phyloP scores from a whole-genome alignment of 2,797 vertebrate species.

The Leptoclinus maculatus region DNA sequence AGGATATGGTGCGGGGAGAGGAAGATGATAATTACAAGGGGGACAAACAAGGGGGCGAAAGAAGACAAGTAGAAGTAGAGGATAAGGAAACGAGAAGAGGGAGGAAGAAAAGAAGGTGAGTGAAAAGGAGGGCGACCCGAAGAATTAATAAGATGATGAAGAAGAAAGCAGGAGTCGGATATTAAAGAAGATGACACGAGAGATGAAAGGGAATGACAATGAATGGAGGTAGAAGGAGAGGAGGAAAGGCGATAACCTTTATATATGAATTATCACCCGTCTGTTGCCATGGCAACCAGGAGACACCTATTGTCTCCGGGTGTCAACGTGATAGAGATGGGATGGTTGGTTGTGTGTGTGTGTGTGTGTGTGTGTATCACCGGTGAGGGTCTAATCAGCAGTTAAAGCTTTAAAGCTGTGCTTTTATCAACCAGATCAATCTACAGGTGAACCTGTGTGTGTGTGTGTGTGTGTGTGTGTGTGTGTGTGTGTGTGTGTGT shows the following conservation, averaged over 20 bases:
- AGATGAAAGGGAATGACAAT: constrained; percentile 30
- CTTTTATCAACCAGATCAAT: constrained; percentile 20
- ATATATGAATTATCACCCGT: constrained; percentile 24
- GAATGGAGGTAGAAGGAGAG: background rate
- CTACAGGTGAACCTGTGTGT: background rate
- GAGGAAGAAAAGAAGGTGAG: background rate
- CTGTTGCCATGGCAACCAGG: constrained; percentile 53
- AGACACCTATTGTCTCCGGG: constrained; percentile 18
- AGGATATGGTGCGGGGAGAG: constrained; percentile 11
- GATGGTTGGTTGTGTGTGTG: no score
- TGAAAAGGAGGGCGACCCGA: background rate
- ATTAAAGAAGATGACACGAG: background rate
- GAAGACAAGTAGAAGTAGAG: background rate
- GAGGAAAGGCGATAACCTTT: constrained; percentile 6
- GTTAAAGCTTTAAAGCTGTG: constrained; percentile 8
- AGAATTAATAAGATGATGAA: background rate
- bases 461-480: constrained; percentile 14
- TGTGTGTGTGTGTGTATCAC: background rate
- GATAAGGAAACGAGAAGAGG: background rate
- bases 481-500: background rate
- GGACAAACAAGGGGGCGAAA: background rate
- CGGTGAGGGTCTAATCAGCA: constrained; percentile 36
- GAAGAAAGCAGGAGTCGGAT: background rate
- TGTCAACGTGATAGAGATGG: constrained; percentile 24
- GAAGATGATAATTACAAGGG: constrained; percentile 32